Conservation (phyloP, 1,140 invertebrate species). For the Pachyrhynchus sulphureomaculatus region DNA sequence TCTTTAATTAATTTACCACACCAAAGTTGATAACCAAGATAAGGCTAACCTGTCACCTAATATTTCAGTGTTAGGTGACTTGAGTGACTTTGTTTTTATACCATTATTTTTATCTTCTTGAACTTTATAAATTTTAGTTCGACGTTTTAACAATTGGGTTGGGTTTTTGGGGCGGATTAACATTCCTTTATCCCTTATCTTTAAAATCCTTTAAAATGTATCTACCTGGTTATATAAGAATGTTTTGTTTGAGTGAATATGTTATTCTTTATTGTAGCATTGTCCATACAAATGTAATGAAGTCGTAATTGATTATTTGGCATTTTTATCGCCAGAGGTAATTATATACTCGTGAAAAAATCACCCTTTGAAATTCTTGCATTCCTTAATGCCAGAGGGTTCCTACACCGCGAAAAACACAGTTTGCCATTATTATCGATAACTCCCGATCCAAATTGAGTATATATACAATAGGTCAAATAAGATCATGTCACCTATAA, state of each 20-base stretch:
- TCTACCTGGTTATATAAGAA: constrained; percentile 1
- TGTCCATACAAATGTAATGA: no score
- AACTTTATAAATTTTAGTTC: constrained; percentile 27
- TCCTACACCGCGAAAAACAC: no score
- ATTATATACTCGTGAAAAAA: no score
- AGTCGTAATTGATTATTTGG: no score
- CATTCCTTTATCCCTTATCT: constrained; percentile 13
- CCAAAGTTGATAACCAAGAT: constrained; percentile 45
- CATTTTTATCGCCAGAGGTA: no score
- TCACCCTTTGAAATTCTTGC: no score
- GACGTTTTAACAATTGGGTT: constrained; percentile 17
- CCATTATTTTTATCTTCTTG: constrained; percentile 27
- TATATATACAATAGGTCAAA: no score
- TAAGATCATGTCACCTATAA: no score
- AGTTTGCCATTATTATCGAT: no score
- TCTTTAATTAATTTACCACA: constrained; percentile 49
- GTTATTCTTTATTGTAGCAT: no score
- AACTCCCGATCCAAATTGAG: no score
- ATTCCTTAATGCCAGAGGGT: no score
- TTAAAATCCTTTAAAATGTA: neutral
- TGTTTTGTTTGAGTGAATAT: neutral
- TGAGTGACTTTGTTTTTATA: constrained; percentile 10
- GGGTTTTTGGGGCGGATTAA: constrained; percentile 20
- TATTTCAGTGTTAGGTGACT: constrained; percentile 21
- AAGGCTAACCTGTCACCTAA: constrained; percentile 38